Base-by-base conservation (phyloP, 1,140 invertebrate genomes). In the Meteorus sp. region DNA sequence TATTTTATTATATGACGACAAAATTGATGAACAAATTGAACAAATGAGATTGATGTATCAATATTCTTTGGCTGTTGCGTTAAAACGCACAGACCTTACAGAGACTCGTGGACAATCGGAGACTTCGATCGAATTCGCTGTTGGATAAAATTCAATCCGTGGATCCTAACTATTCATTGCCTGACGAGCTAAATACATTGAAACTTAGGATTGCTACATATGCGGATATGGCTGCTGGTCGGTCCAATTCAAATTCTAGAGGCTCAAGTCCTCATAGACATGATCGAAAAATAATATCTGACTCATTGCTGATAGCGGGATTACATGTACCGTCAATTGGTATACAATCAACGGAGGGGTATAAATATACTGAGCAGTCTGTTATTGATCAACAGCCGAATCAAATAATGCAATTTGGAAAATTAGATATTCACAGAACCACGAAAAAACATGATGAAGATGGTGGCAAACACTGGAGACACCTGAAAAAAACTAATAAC, bases 21-120 rank as follows among this genome's bases (percentile, higher is more conserved):
- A 50, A 62, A 43, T 50, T 35, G 22, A 15, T 51, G 48, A 57
- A 17, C 2, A 59, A 17, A 44, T 27, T 19, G 65, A 60, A 66
- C 15, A 68, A 56, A 66, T 59, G 45, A 68, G 68, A 71, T 70
- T 73, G 66, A 73, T 65, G 60, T 67, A 63, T 62, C 68, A 64
- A 63, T 72, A 59, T 73, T 72, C 68, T 66, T 73, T 75, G 65
- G 71, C 67, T 70, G 66, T 69, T 65, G 50, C 65, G 64, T 54
- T 48, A 23, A 83, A 82, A 83, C 82, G 83, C 85, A 86, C 86
- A 91, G 89, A 87, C 88, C 78, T 81, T 86, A 75, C 85, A 82
- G 77, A 74, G 77, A 77, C 79, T 81, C 77, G 82, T 86, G 77
- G 85, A 87, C 77, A 81, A 82, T 78, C 81, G 80, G 79, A 82